Base-by-base conservation (phyloP, 2,888 invertebrate species). In the Rhagonycha lutea region DNA sequence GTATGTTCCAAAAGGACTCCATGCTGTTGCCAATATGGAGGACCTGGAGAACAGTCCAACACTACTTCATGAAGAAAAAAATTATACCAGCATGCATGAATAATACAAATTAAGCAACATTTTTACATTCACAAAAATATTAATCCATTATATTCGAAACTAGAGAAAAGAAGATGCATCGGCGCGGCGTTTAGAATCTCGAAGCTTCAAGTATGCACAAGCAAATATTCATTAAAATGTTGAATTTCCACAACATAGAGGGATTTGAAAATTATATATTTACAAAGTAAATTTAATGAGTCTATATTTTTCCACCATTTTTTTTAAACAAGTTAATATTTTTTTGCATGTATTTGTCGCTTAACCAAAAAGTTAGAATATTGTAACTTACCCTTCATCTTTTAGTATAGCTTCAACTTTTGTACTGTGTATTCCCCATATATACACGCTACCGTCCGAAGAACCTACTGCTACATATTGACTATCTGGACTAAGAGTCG, bases 401-500 rank as follows among this genome's bases (percentile, higher is more conserved):
- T 94, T 95, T 70, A 97, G 91, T 80, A 94, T 90, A 4, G 92
- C 90, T 84, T 96, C 96, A 26, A 96, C 89, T 85, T 92, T 92
- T 71, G 93, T 93, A 61, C 93, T 92, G 73, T 91, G 88, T 28
- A 94, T 92, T 87, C 96, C 95, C 98, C 99, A 99, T 68, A 99
- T 92, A 87, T 93, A 98, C 70, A 98, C 92, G 14, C 94, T 91
- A 26, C 99, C 98, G 88, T 99, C 98, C 0, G 94, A 92, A 9
- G 97, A 96, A 32, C 99, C 99, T 70, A 96, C 97, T 8, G 97
- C 94, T 68, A 97, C 92, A 87, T 96, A 94, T 80, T 94, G 92
- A 8, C 94, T 96, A 86, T 96, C 96, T 47, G 97, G 96, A 83
- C 98, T 98, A 88, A 98, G 98, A 69, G 94, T 93, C 12, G 97